phyloP scores from a whole-genome alignment of 2,113 vertebrate genomes.

The Brienomyrus brachyistius region DNA sequence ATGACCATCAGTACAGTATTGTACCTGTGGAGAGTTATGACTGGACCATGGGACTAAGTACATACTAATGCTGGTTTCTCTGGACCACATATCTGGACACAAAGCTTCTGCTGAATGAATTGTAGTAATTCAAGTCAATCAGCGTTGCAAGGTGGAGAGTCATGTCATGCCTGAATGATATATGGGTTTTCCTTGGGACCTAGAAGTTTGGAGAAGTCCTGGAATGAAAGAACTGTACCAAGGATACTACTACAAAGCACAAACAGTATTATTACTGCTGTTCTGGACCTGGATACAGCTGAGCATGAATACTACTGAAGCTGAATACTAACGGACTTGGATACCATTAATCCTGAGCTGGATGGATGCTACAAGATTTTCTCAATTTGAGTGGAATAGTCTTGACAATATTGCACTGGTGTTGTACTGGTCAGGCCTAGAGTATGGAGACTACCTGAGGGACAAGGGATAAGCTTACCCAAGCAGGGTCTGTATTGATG shows the following conservation, averaged over 20 bases:
- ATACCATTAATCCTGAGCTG: not conserved
- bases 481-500: not conserved
- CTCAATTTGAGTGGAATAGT: not conserved
- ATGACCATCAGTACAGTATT: not conserved
- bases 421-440: not conserved
- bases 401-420: not conserved
- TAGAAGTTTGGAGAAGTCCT: not conserved
- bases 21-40: not conserved
- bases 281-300: constrained; percentile 5
- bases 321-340: not conserved
- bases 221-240: not conserved
- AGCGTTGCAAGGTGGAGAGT: not conserved
- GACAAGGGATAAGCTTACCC: not conserved
- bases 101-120: not conserved
- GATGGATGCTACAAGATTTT: not conserved
- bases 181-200: not conserved
- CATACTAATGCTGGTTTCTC: not conserved
- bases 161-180: not conserved
- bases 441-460: not conserved
- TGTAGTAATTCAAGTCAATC: not conserved
- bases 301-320: not conserved
- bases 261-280: not conserved
- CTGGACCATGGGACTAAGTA: not conserved
- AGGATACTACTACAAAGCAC: not conserved
- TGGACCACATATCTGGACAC: not conserved